Percentiles rank a stretch among this genome's conserved stretches.
phyloP scores from a whole-genome alignment of 2,797 vertebrate species.

The Myioborus melanocephalus region DNA sequence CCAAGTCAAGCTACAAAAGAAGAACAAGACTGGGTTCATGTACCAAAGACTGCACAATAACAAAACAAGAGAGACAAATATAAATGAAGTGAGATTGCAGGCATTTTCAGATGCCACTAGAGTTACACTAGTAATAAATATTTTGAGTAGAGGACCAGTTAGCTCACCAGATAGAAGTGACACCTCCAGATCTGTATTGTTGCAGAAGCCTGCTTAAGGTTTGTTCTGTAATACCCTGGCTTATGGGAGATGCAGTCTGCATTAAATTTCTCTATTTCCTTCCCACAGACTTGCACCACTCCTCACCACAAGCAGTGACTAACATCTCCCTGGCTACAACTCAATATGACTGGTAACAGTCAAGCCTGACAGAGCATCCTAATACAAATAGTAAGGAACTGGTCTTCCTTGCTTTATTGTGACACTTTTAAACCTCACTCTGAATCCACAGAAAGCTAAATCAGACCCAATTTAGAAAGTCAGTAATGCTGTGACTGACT shows the following conservation, averaged over 20 bases:
- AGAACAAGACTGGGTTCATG: not conserved
- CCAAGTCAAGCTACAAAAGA: not conserved
- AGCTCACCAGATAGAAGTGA: not conserved
- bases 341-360: not conserved
- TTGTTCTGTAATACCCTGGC: not conserved
- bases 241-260: not conserved
- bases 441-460: not conserved
- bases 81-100: not conserved
- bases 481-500: not conserved
- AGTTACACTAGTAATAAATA: not conserved
- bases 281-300: not conserved
- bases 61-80: not conserved
- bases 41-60: not conserved
- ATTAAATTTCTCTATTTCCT: not conserved
- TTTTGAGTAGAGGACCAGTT: not conserved
- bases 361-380: not conserved
- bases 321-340: not conserved
- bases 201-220: not conserved
- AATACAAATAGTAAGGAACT: not conserved
- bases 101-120: not conserved
- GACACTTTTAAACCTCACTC: not conserved
- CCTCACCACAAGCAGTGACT: slow-evolving; percentile 11
- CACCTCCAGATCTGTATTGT: not conserved
- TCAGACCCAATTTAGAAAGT: not conserved
- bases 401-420: not conserved